Evolutionary conservation across 2,113 vertebrate species (phyloP), one percentile per base, ranked within the genome.

Genomic region (Cettia cetti): DNA sequence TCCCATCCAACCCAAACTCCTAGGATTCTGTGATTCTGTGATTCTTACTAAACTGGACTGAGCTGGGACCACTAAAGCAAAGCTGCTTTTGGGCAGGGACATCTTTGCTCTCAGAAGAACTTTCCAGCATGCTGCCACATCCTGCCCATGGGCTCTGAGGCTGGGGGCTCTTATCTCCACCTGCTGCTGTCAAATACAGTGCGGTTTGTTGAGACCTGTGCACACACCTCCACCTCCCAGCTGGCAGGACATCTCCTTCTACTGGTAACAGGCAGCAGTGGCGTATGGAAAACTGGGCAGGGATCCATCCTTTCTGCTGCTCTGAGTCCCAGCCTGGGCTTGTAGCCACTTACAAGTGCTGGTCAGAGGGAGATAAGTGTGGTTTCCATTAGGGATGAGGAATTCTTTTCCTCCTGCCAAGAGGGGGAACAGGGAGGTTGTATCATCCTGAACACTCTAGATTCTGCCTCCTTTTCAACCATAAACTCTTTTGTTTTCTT

Each of bases 171-270:
- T 70, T 53, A 9, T 40, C 78, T 45, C 13, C 78, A 26, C 31
- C 26, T 0, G 1, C 2, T n/a, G 20, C 44, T 9, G 8, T 45
- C 33, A 18, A 21, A 23, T 13, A 4, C 4, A 2, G 39, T 0
- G 17, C 60, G 57, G 40, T 39, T 42, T 49, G 56, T 6, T 7
- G 56, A 33, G 63, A 49, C 19, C 59, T 33, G 27, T 3, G 11
- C 9, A 1, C 1, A 12, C 60, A 23, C 26, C 59, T 81, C 70
- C 45, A 8, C 6, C 66, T 42, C 81, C 59, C 72, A 49, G 90
- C 63, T 86, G 91, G 3, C 11, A 9, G 42, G 18, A 33, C 27
- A 18, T 8, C 81, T 83, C 33, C 87, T 54, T 10, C 16, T 14
- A 0, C 81, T 77, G 54, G 2, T 8, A 21, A 37, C 53, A 47